A percentile compares a stretch with the other conserved stretches of the same genome.
Conservation (phyloP, 2,888 invertebrate species). For the Empis stercorea region DNA sequence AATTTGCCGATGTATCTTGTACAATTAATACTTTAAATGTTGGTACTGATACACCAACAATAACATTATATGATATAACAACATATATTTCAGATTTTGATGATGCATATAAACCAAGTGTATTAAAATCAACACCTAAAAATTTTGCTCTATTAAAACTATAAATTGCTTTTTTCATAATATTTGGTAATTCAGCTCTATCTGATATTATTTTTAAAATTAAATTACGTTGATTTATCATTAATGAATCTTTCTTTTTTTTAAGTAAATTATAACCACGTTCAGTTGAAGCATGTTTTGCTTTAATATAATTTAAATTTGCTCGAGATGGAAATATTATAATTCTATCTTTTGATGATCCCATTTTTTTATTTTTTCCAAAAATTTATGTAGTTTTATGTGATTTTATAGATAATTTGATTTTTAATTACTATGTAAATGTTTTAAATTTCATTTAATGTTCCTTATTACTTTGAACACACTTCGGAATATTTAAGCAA, state of each 20-base stretch:
- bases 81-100: slow-evolving; percentile 15
- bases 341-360: slow-evolving; percentile 14
- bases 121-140: slow-evolving; percentile 22
- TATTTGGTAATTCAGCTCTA: slow-evolving; percentile 9
- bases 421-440: no score
- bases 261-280: slow-evolving; percentile 23
- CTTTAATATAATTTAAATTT: slow-evolving; percentile 22
- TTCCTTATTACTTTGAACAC: no score
- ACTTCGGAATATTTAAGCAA: no score
- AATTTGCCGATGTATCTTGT: neutral
- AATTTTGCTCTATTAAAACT: slow-evolving; percentile 25
- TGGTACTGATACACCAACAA: slow-evolving; percentile 22
- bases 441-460: no score
- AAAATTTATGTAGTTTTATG: no score
- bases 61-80: slow-evolving; percentile 13
- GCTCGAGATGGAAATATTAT: slow-evolving; percentile 25
- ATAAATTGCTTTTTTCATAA: slow-evolving; percentile 21
- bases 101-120: slow-evolving; percentile 15
- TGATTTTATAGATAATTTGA: no score
- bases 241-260: slow-evolving; percentile 26
- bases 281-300: slow-evolving; percentile 19
- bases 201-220: slow-evolving; percentile 7
- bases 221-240: slow-evolving; percentile 22
- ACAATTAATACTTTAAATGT: slow-evolving; percentile 14
- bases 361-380: no score